A percentile compares a stretch with the other conserved stretches of the same genome.
Evolutionary conservation across 2,113 vertebrate species (phyloP).

Genomic region (Nibea coibor): DNA sequence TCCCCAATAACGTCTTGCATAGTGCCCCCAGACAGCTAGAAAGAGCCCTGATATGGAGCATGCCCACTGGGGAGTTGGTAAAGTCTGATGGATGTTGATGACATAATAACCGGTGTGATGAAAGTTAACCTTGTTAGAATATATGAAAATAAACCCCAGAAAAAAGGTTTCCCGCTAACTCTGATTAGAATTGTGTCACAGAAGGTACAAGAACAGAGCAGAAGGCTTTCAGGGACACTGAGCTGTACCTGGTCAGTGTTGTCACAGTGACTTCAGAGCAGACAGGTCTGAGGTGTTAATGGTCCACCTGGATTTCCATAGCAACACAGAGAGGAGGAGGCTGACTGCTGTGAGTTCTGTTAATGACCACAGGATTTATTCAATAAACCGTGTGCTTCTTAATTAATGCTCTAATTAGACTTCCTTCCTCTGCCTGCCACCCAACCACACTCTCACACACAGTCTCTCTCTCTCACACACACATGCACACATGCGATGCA

Average conservation of each 20-base stretch:
- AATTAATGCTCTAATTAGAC: conserved; percentile 88
- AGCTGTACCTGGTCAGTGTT: not conserved
- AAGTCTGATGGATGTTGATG: too few relatives aligned
- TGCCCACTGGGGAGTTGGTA: too few relatives aligned
- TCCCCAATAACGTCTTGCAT: too few relatives aligned
- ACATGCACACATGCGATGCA: conserved; percentile 15
- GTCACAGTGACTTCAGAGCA: not conserved
- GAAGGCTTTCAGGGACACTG: not conserved
- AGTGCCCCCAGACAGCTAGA: too few relatives aligned
- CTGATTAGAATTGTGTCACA: too few relatives aligned
- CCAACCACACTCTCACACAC: conserved; percentile 24
- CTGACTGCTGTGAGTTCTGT: conserved; percentile 45
- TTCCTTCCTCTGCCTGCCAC: conserved; percentile 73
- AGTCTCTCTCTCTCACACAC: conserved; percentile 68
- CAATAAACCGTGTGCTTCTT: conserved; percentile 87
- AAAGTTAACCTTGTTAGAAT: too few relatives aligned
- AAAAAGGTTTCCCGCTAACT: too few relatives aligned
- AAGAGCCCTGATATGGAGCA: too few relatives aligned
- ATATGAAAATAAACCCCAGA: too few relatives aligned
- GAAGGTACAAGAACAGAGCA: not conserved
- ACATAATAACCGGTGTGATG: too few relatives aligned
- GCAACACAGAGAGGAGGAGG: conserved; percentile 4
- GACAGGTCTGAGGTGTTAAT: not conserved
- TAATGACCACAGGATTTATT: conserved; percentile 89
- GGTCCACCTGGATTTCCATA: too few relatives aligned